Conservation (phyloP, 2,888 invertebrate species). For the Helleia helle region DNA sequence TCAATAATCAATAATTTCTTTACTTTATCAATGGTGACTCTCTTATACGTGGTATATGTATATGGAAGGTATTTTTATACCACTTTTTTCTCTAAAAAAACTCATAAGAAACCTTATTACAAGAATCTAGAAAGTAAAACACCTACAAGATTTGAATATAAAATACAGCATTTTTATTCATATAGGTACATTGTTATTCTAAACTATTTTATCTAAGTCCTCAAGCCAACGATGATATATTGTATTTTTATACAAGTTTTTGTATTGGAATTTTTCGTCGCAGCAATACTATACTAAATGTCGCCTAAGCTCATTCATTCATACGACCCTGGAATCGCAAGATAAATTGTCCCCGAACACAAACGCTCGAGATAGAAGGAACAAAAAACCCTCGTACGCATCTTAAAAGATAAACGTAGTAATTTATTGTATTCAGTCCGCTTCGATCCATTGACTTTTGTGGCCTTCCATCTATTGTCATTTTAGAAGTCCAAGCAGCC, state of each 20-base stretch:
- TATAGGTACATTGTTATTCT: constrained; percentile 2
- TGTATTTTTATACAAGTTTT: constrained; percentile 1
- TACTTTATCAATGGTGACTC: too few relatives aligned
- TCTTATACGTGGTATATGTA: too few relatives aligned
- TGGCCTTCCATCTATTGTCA: constrained; percentile 57
- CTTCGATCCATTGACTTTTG: constrained; percentile 65
- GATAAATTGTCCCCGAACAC: constrained; percentile 68
- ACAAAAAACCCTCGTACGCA: constrained; percentile 49
- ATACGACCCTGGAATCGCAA: constrained; percentile 56
- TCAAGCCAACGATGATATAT: not conserved
- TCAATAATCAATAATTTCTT: too few relatives aligned
- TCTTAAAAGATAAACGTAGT: constrained; percentile 51
- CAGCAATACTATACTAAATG: constrained; percentile 3
- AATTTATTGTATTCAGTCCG: constrained; percentile 68
- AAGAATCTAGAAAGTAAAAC: too few relatives aligned
- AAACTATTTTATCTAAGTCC: constrained; percentile 1
- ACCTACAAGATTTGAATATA: too few relatives aligned
- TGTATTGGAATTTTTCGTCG: constrained; percentile 3
- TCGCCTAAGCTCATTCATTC: constrained; percentile 56
- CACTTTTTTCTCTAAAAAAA: too few relatives aligned
- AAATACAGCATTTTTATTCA: too few relatives aligned
- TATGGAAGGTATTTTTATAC: too few relatives aligned
- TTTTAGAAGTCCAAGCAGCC: constrained; percentile 62
- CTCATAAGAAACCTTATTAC: too few relatives aligned
- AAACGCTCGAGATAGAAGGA: constrained; percentile 45